Percentiles rank a stretch among this genome's conserved stretches.
Conservation (phyloP, 1,140 invertebrate species). For the Alviniconcha marisindica region DNA sequence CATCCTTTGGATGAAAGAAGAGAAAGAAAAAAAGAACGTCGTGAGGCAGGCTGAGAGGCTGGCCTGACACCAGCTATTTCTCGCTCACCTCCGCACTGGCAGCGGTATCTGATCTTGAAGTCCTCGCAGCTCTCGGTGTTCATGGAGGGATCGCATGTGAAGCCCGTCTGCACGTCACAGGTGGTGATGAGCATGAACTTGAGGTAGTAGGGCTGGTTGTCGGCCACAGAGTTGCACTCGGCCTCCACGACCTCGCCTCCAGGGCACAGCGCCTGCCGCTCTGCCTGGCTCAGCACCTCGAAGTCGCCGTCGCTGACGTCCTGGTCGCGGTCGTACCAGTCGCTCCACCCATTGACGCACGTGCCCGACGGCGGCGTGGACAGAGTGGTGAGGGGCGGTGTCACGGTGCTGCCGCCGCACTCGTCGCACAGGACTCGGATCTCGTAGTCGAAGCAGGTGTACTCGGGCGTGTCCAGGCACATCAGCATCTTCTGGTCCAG, state of each 20-base stretch:
- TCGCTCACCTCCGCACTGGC: constrained; percentile 65
- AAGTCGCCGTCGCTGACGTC: constrained; percentile 16
- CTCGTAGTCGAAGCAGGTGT: constrained; percentile 82
- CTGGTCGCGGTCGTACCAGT: constrained; percentile 33
- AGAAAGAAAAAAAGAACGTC: no score
- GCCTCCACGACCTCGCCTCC: constrained; percentile 46
- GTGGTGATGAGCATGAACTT: constrained; percentile 40
- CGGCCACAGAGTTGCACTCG: constrained; percentile 65
- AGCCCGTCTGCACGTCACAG: constrained; percentile 46
- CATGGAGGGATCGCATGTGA: constrained; percentile 36
- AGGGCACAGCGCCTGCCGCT: constrained; percentile 4
- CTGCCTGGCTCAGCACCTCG: not conserved
- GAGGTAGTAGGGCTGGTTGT: constrained; percentile 44
- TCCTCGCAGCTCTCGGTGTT: constrained; percentile 61
- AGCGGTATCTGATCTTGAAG: constrained; percentile 71
- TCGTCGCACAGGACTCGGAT: constrained; percentile 83
- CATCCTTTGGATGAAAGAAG: no score
- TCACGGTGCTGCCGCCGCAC: constrained; percentile 43
- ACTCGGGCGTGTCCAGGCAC: constrained; percentile 77
- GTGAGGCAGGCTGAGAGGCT: no score
- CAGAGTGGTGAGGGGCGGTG: constrained; percentile 25
- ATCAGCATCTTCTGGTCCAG: constrained; percentile 82
- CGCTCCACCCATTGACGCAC: constrained; percentile 32
- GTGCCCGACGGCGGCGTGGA: constrained; percentile 18
- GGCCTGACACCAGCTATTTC: no score